phyloP scores from a whole-genome alignment of 2,113 vertebrate genomes.

The Sceloporus tristichus region DNA sequence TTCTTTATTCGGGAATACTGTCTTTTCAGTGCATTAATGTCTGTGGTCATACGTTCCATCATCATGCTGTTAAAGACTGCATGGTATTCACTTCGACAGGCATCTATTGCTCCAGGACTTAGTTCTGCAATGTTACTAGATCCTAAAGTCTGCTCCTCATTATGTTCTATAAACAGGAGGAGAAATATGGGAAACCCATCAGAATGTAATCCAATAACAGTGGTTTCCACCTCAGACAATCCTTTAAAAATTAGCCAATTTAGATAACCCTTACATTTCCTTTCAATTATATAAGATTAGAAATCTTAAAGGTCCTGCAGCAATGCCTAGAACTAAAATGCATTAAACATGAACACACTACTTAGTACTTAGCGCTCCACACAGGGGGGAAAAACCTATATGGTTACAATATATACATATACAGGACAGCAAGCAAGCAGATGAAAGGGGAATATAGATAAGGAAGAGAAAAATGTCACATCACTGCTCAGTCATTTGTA shows the following conservation, averaged over 20 bases:
- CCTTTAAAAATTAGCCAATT: neutral
- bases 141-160: conserved; percentile 81
- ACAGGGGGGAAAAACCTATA: no score
- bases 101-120: conserved; percentile 93
- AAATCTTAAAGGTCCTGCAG: neutral
- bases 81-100: conserved; percentile 90
- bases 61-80: conserved; percentile 97
- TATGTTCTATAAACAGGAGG: conserved; percentile 80
- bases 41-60: conserved; percentile 98
- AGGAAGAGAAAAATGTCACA: no score
- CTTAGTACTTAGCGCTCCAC: no score
- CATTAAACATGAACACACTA: no score
- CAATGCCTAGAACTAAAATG: neutral
- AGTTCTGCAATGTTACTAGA: conserved; percentile 91
- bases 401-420: neutral
- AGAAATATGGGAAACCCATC: conserved; percentile 34
- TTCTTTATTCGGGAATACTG: conserved; percentile 95
- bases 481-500: no score
- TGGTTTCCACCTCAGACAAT: neutral
- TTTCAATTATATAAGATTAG: neutral
- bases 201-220: neutral
- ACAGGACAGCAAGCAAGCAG: neutral
- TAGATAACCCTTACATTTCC: neutral
- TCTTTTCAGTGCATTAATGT: conserved; percentile 92
- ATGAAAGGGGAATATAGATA: neutral